Evolutionary conservation across 2,888 invertebrate genomes (phyloP), one percentile per base, ranked within the genome.

Genomic region (Plebejus anna): DNA sequence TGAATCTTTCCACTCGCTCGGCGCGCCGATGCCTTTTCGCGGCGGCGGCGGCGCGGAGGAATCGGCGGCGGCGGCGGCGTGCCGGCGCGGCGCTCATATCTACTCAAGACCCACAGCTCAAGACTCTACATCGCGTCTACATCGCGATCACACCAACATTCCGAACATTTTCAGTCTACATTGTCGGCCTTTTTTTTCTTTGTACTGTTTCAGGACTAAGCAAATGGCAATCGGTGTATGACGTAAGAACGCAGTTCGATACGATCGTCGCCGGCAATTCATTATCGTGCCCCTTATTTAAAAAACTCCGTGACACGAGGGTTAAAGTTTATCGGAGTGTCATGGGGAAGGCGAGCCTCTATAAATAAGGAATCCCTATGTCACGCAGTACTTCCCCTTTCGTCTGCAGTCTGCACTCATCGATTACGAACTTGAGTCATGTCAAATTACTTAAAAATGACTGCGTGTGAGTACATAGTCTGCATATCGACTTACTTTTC

Each of bases 371-470:
- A 76, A 80, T 80, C 80, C 80, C 82, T 84, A 83, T 82, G 84
- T 85, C 89, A 89, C 88, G 88, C 88, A 79, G 70, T 81, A 79
- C 81, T 82, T 81, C 80, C 82, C 82, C 82, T 83, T 86, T 87
- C 85, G 82, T 84, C 81, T 81, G 81, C 83, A 89, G 82, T 84
- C 81, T 81, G 81, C 83, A 89, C 88, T 89, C 89, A 90, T 89
- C 85, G 84, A 81, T 85, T 79, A 88, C 87, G 84, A 84, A 87
- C 85, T 85, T 86, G 86, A 84, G 80, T 84, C 83, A 76, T 72
- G 59, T 55, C 55, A 76, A 66, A 66, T 66, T 36, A 66, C 61
- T 36, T 66, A 5, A 36, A 32, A 32, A 32, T 22, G 13, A 36
- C 32, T 66, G 66, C 32, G 32, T 36, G 32, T 36, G 11, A 61